These are phyloP conservation scores for Amphipoea oculea DNA, from an alignment of 2,888 invertebrate species.

Conservation along the genomic window DNA sequence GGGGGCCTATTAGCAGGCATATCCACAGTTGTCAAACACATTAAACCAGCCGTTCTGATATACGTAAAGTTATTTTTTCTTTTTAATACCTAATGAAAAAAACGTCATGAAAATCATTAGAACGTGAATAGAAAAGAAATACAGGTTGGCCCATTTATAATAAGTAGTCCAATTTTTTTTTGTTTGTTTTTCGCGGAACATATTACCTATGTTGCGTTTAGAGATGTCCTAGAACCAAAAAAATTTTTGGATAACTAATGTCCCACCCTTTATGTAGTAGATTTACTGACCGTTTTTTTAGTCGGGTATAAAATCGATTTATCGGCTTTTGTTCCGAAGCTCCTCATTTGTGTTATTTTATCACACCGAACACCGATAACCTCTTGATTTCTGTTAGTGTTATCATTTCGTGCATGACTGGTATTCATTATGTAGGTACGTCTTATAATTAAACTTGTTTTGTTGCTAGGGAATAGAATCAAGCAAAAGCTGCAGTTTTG, in stretches of 20 bases:
- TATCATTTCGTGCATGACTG: conserved; percentile 12
- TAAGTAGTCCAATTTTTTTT: neutral
- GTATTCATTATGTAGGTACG: neutral
- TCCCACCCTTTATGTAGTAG: too few relatives aligned
- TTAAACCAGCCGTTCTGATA: conserved; percentile 94
- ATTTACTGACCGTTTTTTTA: neutral
- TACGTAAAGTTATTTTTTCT: conserved; percentile 91
- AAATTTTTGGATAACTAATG: too few relatives aligned
- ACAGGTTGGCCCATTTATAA: neutral
- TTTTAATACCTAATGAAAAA: neutral
- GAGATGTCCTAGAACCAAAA: too few relatives aligned
- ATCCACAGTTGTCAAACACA: conserved; percentile 94
- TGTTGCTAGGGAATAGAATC: conserved; percentile 76
- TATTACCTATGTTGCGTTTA: too few relatives aligned
- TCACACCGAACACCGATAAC: conserved; percentile 27
- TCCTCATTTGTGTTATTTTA: neutral
- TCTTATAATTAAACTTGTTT: neutral
- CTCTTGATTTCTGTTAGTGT: conserved; percentile 22
- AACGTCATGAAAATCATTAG: too few relatives aligned
- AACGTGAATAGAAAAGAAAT: neutral
- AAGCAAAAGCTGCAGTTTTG: conserved; percentile 74
- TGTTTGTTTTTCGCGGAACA: too few relatives aligned
- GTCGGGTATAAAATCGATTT: neutral
- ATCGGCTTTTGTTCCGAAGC: neutral
- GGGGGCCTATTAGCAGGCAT: conserved; percentile 97